Conservation (phyloP, 2,113 vertebrate genomes). For the Rhynchopsitta pachyrhyncha region DNA sequence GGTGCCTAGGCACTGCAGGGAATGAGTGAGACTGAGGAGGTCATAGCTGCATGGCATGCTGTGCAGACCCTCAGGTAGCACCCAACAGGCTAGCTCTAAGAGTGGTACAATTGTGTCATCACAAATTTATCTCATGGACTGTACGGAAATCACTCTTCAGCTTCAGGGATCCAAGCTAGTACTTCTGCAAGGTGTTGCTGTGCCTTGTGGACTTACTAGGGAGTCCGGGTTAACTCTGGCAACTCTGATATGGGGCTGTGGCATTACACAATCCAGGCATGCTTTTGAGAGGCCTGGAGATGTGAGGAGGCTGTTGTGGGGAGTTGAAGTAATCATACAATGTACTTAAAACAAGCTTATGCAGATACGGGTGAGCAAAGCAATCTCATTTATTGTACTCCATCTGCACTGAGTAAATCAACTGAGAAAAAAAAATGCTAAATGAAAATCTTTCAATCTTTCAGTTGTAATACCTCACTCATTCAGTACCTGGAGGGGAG, state of each 20-base stretch:
- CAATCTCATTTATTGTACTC: not conserved
- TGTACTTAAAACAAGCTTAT: not conserved
- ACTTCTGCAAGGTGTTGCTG: not conserved
- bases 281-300: not conserved
- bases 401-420: not conserved
- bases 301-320: not conserved
- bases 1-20: not conserved
- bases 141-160: not conserved
- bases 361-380: not conserved
- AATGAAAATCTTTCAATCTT: not conserved
- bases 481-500: not conserved
- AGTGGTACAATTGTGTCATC: not conserved
- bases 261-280: not conserved
- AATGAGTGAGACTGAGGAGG: not conserved
- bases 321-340: not conserved
- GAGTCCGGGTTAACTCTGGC: not conserved
- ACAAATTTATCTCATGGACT: not conserved
- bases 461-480: not conserved
- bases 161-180: not conserved
- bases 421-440: slow-evolving; percentile 2
- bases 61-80: not conserved
- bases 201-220: not conserved
- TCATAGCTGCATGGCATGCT: not conserved
- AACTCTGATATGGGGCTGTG: not conserved
- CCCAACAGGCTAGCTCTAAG: not conserved